phyloP scores from a whole-genome alignment of 2,797 vertebrate species.

The Numenius phaeopus region DNA sequence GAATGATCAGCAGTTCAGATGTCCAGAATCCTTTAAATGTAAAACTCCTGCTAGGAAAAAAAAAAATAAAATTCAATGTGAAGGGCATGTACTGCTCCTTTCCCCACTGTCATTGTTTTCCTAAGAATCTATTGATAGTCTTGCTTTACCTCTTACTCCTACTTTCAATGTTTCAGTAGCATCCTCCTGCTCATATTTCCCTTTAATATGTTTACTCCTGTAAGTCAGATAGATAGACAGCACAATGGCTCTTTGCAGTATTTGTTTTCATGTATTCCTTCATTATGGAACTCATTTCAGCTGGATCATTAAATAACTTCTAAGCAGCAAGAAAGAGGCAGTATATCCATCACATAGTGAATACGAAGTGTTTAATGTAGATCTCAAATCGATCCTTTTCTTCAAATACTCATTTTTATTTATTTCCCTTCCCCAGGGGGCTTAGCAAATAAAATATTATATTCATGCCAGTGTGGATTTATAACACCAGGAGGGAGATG shows the following conservation, averaged over 20 bases:
- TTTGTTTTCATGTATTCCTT: slow-evolving; percentile 40
- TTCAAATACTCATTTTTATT: slow-evolving; percentile 66
- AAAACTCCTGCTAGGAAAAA: neutral
- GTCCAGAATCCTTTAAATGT: neutral
- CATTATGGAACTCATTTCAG: slow-evolving; percentile 38
- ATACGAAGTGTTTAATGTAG: slow-evolving; percentile 40
- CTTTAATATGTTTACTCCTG: neutral
- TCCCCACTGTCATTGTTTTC: neutral
- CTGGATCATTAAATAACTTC: slow-evolving; percentile 40
- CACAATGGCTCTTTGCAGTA: neutral
- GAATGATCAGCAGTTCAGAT: neutral
- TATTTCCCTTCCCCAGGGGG: slow-evolving; percentile 29
- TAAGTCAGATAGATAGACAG: neutral
- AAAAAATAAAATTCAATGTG: neutral
- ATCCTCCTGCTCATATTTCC: neutral
- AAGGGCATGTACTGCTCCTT: neutral
- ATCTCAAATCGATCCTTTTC: slow-evolving; percentile 42
- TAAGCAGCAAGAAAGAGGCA: neutral
- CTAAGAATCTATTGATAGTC: neutral
- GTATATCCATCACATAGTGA: slow-evolving; percentile 53
- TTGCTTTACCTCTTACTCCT: neutral
- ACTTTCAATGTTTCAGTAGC: neutral
- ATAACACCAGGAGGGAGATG: slow-evolving; percentile 30
- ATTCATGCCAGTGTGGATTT: slow-evolving; percentile 48
- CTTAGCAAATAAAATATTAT: slow-evolving; percentile 55